Conservation (phyloP, 37 sponge, comb jelly and placozoan genomes). For the Halichondria panicea region DNA sequence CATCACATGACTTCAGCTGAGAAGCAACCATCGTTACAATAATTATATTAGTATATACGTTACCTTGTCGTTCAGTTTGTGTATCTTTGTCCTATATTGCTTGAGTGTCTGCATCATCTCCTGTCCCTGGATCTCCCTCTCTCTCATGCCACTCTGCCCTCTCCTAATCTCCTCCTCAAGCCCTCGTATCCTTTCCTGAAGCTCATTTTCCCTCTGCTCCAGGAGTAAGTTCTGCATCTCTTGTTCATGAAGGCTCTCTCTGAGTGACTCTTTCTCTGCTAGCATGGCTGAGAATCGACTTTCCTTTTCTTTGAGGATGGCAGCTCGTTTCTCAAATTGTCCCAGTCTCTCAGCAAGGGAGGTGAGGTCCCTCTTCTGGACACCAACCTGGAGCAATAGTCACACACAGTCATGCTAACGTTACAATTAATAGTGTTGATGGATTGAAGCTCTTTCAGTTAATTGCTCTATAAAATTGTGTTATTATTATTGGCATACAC, state of each 20-base stretch:
- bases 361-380: not conserved
- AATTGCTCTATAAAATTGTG: too few relatives aligned
- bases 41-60: too few relatives aligned
- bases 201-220: not conserved
- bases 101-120: conserved; percentile 13
- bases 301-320: not conserved
- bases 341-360: not conserved
- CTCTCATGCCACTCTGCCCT: too few relatives aligned
- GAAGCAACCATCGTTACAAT: too few relatives aligned
- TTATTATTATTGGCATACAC: too few relatives aligned
- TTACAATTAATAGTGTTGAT: too few relatives aligned
- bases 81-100: not conserved
- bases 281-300: not conserved
- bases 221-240: not conserved
- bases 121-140: not conserved
- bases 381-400: not conserved
- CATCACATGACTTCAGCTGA: conserved; percentile 7
- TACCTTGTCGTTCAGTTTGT: too few relatives aligned
- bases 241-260: not conserved
- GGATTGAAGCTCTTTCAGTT: too few relatives aligned
- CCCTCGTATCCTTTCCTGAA: not conserved
- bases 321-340: not conserved
- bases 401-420: too few relatives aligned
- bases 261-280: not conserved
- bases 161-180: conserved; percentile 11